Percentiles rank a stretch among this genome's conserved stretches.
These are phyloP conservation scores for Glaucidium brasilianum DNA, from an alignment of 2,113 vertebrate species.

Conservation along the genomic window DNA sequence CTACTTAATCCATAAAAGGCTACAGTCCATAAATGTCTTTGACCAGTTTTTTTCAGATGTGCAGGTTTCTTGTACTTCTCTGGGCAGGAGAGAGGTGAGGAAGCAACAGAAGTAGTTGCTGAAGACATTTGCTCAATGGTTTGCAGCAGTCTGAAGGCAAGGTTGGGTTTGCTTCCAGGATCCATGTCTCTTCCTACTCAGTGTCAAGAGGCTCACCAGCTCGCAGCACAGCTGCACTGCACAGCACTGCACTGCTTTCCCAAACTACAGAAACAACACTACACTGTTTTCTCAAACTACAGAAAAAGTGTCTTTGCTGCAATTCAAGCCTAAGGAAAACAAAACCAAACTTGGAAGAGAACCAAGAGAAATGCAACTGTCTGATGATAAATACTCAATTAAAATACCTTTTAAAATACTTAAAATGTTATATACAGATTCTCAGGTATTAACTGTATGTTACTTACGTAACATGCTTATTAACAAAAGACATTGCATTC, in stretches of 20 bases:
- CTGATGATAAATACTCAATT: not conserved
- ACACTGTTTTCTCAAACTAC: not conserved
- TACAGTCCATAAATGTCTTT: not conserved
- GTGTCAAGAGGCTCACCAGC: not conserved
- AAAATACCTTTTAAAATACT: not conserved
- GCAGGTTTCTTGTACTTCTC: not conserved
- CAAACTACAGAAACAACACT: not conserved
- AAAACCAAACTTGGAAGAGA: not conserved
- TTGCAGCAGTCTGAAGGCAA: not conserved
- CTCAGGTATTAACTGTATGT: not conserved
- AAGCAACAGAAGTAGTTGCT: not conserved
- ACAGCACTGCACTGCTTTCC: too few species aligned
- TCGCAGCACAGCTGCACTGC: not conserved
- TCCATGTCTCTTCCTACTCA: not conserved
- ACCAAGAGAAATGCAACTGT: not conserved
- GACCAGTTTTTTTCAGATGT: not conserved
- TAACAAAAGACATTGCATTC: not conserved
- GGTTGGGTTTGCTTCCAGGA: not conserved
- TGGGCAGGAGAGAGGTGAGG: not conserved
- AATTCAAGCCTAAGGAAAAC: not conserved
- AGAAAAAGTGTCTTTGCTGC: not conserved
- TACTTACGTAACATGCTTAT: rapidly evolving
- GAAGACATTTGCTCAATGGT: not conserved
- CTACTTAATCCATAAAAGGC: not conserved
- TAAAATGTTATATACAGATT: not conserved